Percentiles rank a stretch among this genome's conserved stretches.
phyloP scores from a whole-genome alignment of 1,140 invertebrate genomes.

The Drosophila funebris region DNA sequence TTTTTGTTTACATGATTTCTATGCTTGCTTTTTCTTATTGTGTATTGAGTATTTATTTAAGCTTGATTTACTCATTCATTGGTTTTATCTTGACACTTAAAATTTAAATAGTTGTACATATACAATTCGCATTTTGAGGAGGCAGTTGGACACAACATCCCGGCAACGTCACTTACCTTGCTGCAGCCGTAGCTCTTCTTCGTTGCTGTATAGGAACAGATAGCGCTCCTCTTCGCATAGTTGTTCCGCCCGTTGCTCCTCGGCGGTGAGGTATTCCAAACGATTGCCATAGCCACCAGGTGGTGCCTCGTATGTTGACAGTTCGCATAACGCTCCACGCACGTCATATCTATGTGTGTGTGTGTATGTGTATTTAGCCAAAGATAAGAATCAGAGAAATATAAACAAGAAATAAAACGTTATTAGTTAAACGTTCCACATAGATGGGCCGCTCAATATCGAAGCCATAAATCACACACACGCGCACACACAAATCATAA shows the following conservation, averaged over 20 bases:
- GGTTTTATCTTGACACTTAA: conserved; percentile 36
- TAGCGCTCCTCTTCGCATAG: conserved; percentile 96
- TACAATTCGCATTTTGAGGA: conserved; percentile 39
- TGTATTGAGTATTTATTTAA: conserved; percentile 5
- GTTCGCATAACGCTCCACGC: conserved; percentile 93
- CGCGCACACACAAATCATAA: conserved; percentile 25
- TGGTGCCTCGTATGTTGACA: conserved; percentile 89
- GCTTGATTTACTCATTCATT: conserved; percentile 5
- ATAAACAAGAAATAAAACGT: conserved; percentile 58
- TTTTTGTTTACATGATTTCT: conserved; percentile 14
- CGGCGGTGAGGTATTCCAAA: conserved; percentile 88
- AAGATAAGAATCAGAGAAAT: conserved; percentile 74
- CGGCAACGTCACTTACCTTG: conserved; percentile 87
- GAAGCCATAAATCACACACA: conserved; percentile 22
- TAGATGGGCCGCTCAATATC: not conserved
- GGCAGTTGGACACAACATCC: conserved; percentile 16
- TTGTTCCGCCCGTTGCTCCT: conserved; percentile 92
- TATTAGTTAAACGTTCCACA: conserved; percentile 43
- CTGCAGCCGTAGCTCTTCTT: conserved; percentile 92
- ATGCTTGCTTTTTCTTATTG: conserved; percentile 13
- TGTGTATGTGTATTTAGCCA: conserved; percentile 32
- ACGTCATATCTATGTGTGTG: conserved; percentile 94
- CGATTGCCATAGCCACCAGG: conserved; percentile 88
- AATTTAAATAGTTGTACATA: conserved; percentile 48
- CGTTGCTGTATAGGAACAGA: conserved; percentile 92